These are phyloP conservation scores for Drosophila infuscata DNA, from an alignment of 2,888 invertebrate species.

Conservation along the genomic window DNA sequence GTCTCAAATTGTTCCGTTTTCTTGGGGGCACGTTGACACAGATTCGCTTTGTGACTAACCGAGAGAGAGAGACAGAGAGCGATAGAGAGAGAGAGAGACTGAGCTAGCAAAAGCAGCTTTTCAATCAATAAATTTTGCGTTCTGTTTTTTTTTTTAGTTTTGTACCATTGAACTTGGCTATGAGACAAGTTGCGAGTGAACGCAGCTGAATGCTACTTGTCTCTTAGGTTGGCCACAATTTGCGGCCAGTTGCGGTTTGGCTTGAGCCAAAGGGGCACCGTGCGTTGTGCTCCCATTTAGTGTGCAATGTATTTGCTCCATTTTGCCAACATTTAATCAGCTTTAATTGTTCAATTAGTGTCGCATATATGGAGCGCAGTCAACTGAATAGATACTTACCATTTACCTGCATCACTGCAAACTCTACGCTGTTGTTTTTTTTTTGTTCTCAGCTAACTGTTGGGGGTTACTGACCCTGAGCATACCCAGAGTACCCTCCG, in stretches of 20 bases:
- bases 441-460: slow-evolving; percentile 4
- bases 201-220: slow-evolving; percentile 3
- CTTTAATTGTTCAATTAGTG: slow-evolving; percentile 73
- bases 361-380: slow-evolving; percentile 41
- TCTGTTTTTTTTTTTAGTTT: slow-evolving; percentile 23
- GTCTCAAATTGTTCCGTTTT: slow-evolving; percentile 72
- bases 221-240: slow-evolving; percentile 43
- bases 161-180: slow-evolving; percentile 44
- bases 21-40: slow-evolving; percentile 72
- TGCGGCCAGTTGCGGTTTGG: slow-evolving; percentile 55
- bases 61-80: slow-evolving; percentile 13
- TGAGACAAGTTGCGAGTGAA: slow-evolving; percentile 26
- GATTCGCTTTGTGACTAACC: slow-evolving; percentile 44
- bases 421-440: slow-evolving; percentile 1
- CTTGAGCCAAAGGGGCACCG: slow-evolving; percentile 44
- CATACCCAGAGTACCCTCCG: slow-evolving; percentile 14
- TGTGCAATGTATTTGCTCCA: slow-evolving; percentile 44
- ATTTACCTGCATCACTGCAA: slow-evolving; percentile 6
- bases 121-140: slow-evolving; percentile 66
- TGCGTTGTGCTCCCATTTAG: slow-evolving; percentile 26
- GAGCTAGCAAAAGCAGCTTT: slow-evolving; percentile 31
- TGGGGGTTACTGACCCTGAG: slow-evolving; percentile 56
- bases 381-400: slow-evolving; percentile 12
- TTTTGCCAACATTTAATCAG: slow-evolving; percentile 57
- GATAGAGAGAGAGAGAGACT: background rate